Base-by-base conservation (phyloP, 2,797 vertebrate genomes). In the Cirrhinus mrigala region DNA sequence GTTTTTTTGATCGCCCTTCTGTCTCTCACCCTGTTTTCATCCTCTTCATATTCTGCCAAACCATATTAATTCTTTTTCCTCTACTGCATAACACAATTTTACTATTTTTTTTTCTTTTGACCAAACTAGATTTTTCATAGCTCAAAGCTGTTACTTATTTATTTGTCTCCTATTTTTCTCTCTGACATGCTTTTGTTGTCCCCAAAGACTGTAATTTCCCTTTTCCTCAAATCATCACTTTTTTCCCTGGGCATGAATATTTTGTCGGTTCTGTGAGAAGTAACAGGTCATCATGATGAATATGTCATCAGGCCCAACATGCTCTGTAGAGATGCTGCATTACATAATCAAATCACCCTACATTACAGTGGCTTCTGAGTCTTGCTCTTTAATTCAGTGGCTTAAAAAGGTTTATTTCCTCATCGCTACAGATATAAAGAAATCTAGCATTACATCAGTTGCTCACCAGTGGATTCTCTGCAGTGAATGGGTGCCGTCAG, bases 311-410 rank as follows among this genome's bases (percentile, higher is more conserved):
- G 16, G 27, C 29, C 14, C 15, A 48, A 6, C 68, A 6, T 73
- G 81, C 81, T 66, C 48, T 58, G 37, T 37, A 27, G 27, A 56
- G 60, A 76, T 75, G 52, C 27, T 75, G 27, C 18, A 14, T 71
- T 83, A 74, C 64, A 27, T 83, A 79, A 83, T 79, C 54, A 29
- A 66, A 83, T 79, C 24, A 83, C 2, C 46, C 54, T 56, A 64
- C 86, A 91, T 92, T 93, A 89, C 87, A 89, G 76, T 81, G 85
- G 91, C 92, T 92, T 71, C n/a, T 92, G 91, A 54, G 78, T 93
- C 52, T 60, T 60, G n/a, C 58, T 60, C n/a, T 60, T 60, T 24
- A 62, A 24, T 62, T 60, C n/a, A 24, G 11, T 60, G 58, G 58
- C 18, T 60, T 60, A 0, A 27, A 27, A 14, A 24, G 27, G 24